Percentiles rank a stretch among this genome's conserved stretches.
Conservation (phyloP, 1,140 invertebrate genomes). For the Pseudomyrmex cubaensis region DNA sequence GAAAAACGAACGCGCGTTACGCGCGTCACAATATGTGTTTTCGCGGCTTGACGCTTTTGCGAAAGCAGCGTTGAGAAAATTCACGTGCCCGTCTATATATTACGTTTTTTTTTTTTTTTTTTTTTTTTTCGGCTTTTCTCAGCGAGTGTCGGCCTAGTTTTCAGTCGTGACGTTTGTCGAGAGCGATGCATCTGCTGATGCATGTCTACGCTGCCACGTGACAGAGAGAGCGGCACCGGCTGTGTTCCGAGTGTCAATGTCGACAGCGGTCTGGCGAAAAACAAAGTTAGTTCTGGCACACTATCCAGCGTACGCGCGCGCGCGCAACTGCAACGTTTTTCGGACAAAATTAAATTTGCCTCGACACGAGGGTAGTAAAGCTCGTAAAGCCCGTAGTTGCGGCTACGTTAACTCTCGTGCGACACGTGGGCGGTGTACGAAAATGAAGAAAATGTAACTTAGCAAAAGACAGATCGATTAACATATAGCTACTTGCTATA, state of each 20-base stretch:
- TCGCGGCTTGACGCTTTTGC: background rate
- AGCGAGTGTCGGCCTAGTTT: conserved; percentile 28
- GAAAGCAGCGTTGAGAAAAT: too few relatives aligned
- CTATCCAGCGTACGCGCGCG: background rate
- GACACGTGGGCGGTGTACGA: background rate
- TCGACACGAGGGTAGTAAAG: background rate
- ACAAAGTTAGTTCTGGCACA: conserved; percentile 52
- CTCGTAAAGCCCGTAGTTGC: background rate
- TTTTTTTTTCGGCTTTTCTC: conserved; percentile 13
- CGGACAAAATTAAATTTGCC: conserved; percentile 49
- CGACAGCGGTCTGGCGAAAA: conserved; percentile 20
- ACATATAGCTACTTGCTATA: background rate
- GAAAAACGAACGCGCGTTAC: conserved; percentile 5
- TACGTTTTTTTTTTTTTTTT: too few relatives aligned
- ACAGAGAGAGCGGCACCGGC: conserved; percentile 1
- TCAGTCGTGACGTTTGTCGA: background rate
- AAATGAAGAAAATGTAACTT: background rate
- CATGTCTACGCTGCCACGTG: conserved; percentile 13
- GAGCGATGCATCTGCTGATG: background rate
- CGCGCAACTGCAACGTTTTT: background rate
- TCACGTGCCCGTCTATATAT: too few relatives aligned
- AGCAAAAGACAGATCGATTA: conserved; percentile 32
- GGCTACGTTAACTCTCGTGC: background rate
- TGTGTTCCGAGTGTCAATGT: conserved; percentile 34
- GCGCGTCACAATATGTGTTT: background rate